These are phyloP conservation scores for Ahaetulla prasina DNA, from an alignment of 2,113 vertebrate genomes.

Conservation along the genomic window DNA sequence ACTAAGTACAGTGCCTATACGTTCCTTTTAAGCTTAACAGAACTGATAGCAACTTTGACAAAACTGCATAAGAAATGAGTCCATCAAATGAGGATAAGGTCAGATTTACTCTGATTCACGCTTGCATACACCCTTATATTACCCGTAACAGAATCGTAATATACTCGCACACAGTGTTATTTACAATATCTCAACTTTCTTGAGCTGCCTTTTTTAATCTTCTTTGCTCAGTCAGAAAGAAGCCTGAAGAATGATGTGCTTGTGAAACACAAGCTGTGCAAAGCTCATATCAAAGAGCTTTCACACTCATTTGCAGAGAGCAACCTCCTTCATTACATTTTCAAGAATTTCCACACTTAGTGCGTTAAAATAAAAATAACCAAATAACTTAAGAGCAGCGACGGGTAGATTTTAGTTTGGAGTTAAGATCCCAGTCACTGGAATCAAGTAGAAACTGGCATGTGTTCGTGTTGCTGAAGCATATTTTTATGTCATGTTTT, in stretches of 20 bases:
- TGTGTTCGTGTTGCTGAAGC: not conserved
- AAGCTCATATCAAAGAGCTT: not conserved
- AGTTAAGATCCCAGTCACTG: not conserved
- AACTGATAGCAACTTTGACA: not conserved
- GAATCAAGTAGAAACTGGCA: not conserved
- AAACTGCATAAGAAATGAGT: not conserved
- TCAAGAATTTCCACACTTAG: not conserved
- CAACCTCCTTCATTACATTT: not conserved
- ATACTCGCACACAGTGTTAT: not conserved
- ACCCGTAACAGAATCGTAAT: not conserved
- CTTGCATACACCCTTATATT: not conserved
- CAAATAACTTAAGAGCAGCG: not conserved
- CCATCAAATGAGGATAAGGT: not conserved
- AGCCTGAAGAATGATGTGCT: not conserved
- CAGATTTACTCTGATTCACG: not conserved
- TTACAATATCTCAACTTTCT: not conserved
- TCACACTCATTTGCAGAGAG: not conserved
- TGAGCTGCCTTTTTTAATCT: not conserved
- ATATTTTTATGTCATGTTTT: not conserved
- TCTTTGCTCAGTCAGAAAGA: not conserved
- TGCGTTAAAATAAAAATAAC: not conserved
- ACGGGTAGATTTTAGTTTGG: not conserved
- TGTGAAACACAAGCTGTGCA: not conserved
- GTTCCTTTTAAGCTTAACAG: not conserved
- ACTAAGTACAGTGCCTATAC: not conserved